Base-by-base conservation (phyloP, 2,888 invertebrate species). In the Schrankia costaestrigalis region DNA sequence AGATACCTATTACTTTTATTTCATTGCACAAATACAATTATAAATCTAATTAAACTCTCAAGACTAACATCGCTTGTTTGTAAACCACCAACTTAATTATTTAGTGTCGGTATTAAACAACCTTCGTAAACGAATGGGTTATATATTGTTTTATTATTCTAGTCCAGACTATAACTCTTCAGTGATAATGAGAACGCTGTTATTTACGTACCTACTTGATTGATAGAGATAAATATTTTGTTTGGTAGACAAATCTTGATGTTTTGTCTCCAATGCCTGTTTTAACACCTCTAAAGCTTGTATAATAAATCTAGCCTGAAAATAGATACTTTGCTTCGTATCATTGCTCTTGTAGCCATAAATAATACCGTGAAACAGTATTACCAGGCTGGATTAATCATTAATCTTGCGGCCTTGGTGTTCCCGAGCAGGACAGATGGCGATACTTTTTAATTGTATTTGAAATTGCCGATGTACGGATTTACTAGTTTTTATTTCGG, bases 221-320 rank as follows among this genome's bases (percentile, higher is more conserved):
- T 78, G 79, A 80, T 79, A 71, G 63, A 66, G 71, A 78, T 77
- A 71, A 78, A 78, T 80, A 78, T 77, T 73, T 67, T 66, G 63
- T 54, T 58, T 46, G 58, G 52, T 64, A 69, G 61, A 70, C 70
- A 73, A 69, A 73, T 69, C 62, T 56, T 39, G 47, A 61, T 64
- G 60, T 66, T 74, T 69, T 65, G 64, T 65, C 65, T 58, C 31
- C 15, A 15, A 14, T 19, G 17, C 54, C 56, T 61, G 61, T 58
- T 65, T 56, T 59, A 63, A 63, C 69, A 75, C 71, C 70, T 70
- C 58, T 66, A 63, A 62, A 58, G 64, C 71, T 75, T 72, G 65
- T 63, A 63, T 69, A 63, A 79, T 78, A 74, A 77, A 79, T 78
- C 77, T 71, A 56, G 55, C 64, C 60, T 61, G 51, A 62, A 68